A percentile compares a stretch with the other conserved stretches of the same genome.
Conservation (phyloP, 2,113 vertebrate species). For the Odocoileus virginianus region DNA sequence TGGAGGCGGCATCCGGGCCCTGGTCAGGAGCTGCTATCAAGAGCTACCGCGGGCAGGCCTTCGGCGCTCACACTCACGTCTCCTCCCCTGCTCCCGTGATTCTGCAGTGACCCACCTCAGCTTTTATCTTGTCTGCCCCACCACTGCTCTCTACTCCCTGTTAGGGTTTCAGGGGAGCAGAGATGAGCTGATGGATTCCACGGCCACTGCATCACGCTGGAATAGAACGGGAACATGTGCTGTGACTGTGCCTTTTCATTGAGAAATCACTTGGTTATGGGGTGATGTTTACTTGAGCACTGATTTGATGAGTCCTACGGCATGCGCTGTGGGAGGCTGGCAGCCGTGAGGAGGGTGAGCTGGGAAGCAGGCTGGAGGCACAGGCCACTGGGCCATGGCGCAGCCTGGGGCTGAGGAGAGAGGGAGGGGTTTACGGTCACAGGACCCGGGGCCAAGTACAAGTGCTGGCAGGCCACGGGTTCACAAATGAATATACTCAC, state of each 20-base stretch:
- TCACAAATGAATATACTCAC: neutral
- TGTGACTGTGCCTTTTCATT: neutral
- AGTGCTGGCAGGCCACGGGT: neutral
- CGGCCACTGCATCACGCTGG: neutral
- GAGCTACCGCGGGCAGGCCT: neutral
- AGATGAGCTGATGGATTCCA: neutral
- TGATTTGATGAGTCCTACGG: neutral
- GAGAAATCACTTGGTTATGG: neutral
- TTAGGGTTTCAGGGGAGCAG: neutral
- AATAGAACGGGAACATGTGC: neutral
- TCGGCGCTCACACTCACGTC: neutral
- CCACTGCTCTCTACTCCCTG: neutral
- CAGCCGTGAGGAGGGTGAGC: neutral
- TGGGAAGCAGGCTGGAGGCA: neutral
- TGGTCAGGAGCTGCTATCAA: neutral
- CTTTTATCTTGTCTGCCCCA: neutral
- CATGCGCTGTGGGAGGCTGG: neutral
- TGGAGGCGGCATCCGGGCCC: neutral
- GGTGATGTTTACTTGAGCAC: neutral
- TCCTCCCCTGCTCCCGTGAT: neutral
- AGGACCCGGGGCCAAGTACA: neutral
- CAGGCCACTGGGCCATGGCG: neutral
- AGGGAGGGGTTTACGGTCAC: neutral
- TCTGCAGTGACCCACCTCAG: neutral
- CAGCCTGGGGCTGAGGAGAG: neutral